Conservation (phyloP, 1,140 invertebrate genomes). For the Elysia chlorotica region DNA sequence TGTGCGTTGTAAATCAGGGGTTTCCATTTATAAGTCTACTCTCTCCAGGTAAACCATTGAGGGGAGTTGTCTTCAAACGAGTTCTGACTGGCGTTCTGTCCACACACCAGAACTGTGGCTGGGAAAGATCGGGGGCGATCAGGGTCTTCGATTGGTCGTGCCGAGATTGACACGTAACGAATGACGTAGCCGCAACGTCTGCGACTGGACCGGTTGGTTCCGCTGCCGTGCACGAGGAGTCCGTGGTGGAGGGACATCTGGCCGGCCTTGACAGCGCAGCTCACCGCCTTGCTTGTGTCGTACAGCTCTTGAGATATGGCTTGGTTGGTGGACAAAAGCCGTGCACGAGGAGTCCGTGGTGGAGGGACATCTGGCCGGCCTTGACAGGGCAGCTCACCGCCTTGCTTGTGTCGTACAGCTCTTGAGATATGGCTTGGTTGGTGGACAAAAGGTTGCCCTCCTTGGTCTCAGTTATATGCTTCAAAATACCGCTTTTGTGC, state of each 20-base stretch:
- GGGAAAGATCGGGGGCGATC: constrained; percentile 39
- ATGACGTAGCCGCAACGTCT: constrained; percentile 47
- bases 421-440: constrained; percentile 40
- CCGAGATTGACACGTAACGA: constrained; percentile 37
- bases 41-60: constrained; percentile 31
- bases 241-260: constrained; percentile 47
- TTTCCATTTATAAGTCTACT: too few species aligned
- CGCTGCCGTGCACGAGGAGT: constrained; percentile 42
- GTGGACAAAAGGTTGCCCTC: constrained; percentile 40
- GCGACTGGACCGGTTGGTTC: constrained; percentile 35
- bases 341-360: constrained; percentile 42
- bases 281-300: constrained; percentile 28
- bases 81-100: constrained; percentile 30
- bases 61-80: constrained; percentile 39
- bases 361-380: constrained; percentile 45
- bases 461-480: constrained; percentile 29
- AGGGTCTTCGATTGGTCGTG: constrained; percentile 37
- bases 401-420: constrained; percentile 32
- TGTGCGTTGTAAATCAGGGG: too few species aligned
- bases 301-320: constrained; percentile 34
- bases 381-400: constrained; percentile 37
- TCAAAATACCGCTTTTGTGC: constrained; percentile 38
- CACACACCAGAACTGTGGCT: constrained; percentile 37
- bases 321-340: too few species aligned
- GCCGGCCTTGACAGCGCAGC: constrained; percentile 42